A percentile compares a stretch with the other conserved stretches of the same genome.
These are phyloP conservation scores for Tetrax tetrax DNA, from an alignment of 2,113 vertebrate genomes.

Conservation along the genomic window DNA sequence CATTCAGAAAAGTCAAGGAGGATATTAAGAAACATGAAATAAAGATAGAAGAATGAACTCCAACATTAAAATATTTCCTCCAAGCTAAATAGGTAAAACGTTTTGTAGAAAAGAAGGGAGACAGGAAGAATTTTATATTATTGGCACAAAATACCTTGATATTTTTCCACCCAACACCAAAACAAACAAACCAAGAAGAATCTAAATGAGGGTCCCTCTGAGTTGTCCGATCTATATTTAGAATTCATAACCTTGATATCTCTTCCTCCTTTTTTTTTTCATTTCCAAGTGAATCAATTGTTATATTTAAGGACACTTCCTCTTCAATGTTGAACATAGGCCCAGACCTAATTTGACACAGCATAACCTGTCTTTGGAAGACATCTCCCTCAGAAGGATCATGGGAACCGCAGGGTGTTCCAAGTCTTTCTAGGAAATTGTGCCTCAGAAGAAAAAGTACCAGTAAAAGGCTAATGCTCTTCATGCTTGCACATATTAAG, in stretches of 20 bases:
- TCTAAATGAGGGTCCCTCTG: background rate
- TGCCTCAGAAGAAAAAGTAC: background rate
- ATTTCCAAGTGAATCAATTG: constrained; percentile 23
- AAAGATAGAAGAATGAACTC: background rate
- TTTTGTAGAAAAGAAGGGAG: background rate
- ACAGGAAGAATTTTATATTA: background rate
- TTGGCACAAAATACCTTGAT: background rate
- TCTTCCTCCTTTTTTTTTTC: background rate
- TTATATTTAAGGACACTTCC: constrained; percentile 43
- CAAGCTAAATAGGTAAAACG: background rate
- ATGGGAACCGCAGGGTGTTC: constrained; percentile 2
- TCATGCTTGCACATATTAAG: background rate
- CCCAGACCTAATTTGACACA: background rate
- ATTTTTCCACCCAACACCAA: background rate
- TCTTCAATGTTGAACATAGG: background rate
- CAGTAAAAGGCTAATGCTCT: background rate
- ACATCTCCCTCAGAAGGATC: background rate
- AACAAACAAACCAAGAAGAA: constrained; percentile 14
- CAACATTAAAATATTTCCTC: background rate
- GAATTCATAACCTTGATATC: constrained; percentile 16
- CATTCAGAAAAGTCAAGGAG: background rate
- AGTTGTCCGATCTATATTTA: constrained; percentile 6
- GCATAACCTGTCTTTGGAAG: background rate
- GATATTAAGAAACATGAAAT: background rate
- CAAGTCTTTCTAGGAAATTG: constrained; percentile 47